Percentiles rank a stretch among this genome's conserved stretches.
Conservation (phyloP, 2,113 vertebrate species). For the Tenrec ecaudatus region DNA sequence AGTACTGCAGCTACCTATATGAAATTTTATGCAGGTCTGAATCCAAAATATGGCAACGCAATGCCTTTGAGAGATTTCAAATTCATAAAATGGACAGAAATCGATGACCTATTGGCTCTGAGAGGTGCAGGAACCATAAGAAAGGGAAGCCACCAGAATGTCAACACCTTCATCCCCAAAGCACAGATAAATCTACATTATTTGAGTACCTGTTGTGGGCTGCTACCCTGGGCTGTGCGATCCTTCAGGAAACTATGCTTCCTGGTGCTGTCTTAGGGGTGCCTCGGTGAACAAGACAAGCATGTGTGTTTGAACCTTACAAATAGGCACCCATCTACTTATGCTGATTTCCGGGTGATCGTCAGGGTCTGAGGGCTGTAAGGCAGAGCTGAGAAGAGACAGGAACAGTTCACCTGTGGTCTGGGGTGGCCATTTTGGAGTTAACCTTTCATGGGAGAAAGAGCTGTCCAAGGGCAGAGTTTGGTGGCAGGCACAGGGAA, state of each 20-base stretch:
- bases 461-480: background rate
- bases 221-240: background rate
- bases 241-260: background rate
- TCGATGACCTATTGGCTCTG: background rate
- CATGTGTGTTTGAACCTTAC: background rate
- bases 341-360: background rate
- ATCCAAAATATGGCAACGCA: background rate
- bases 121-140: background rate
- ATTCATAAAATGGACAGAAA: background rate
- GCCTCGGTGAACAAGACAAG: background rate
- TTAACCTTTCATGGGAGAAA: constrained; percentile 26
- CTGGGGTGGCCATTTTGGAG: background rate
- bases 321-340: background rate
- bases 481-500: background rate
- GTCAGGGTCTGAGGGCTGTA: background rate
- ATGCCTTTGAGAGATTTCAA: constrained; percentile 18
- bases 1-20: background rate
- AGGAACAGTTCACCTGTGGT: background rate
- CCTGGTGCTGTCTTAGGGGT: background rate
- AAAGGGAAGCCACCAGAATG: background rate
- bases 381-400: background rate
- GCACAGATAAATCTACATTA: background rate
- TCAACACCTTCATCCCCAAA: background rate
- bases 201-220: background rate
- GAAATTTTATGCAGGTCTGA: background rate